Conservation (phyloP, 2,797 vertebrate genomes). For the Cyprinodon diabolis region DNA sequence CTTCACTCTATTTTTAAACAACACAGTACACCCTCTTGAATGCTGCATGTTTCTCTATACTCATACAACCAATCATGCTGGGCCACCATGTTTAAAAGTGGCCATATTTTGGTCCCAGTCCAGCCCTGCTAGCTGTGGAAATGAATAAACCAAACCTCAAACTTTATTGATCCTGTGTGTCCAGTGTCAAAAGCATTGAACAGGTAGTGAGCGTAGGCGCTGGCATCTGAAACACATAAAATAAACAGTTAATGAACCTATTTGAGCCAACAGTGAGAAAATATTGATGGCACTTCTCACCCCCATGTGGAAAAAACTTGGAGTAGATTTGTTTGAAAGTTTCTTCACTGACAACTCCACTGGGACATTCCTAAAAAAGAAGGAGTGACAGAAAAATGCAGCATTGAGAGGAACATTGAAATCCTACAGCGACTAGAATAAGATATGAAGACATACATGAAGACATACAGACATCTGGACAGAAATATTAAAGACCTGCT, state of each 20-base stretch:
- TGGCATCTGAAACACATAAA: constrained; percentile 84
- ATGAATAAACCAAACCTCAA: constrained; percentile 86
- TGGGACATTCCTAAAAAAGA: constrained; percentile 90
- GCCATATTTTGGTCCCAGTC: too few species aligned
- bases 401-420: not conserved
- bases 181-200: constrained; percentile 98
- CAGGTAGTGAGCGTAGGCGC: constrained; percentile 95
- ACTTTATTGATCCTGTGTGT: constrained; percentile 94
- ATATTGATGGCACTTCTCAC: constrained; percentile 62
- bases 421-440: not conserved
- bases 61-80: too few species aligned
- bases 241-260: not conserved
- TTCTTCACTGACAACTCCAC: constrained; percentile 94
- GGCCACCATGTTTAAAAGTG: too few species aligned
- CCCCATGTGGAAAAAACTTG: constrained; percentile 98
- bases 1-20: too few species aligned
- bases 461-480: not conserved
- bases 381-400: constrained; percentile 7
- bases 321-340: constrained; percentile 98
- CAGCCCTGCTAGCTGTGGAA: not conserved
- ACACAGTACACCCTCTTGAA: too few species aligned
- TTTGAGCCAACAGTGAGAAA: not conserved
- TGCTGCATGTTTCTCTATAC: too few species aligned
- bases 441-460: not conserved
- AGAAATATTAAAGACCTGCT: not conserved